Evolutionary conservation across 2,797 vertebrate species (phyloP).

Genomic region (Denticeps clupeoides): DNA sequence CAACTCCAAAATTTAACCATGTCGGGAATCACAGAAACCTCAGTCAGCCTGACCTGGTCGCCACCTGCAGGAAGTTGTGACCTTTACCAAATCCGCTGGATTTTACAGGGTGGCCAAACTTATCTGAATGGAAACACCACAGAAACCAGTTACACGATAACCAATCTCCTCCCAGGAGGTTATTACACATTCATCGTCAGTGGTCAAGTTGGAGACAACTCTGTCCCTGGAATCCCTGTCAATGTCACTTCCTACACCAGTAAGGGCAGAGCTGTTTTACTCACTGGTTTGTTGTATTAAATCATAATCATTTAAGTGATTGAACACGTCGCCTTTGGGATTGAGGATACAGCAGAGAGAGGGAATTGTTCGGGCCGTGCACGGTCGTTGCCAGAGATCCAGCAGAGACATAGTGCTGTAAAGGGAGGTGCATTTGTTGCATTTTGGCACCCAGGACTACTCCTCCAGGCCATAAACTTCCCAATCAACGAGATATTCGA

Average conservation of each 20-base stretch:
- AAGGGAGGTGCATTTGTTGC: no score
- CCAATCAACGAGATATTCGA: no score
- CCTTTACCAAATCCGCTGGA: slow-evolving; percentile 13
- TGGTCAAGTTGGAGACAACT: slow-evolving; percentile 19
- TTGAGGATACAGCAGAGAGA: no score
- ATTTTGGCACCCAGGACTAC: no score
- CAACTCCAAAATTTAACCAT: slow-evolving; percentile 1
- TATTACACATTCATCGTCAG: slow-evolving; percentile 26
- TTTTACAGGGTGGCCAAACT: rapidly evolving
- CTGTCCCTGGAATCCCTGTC: background rate
- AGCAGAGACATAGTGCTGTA: no score
- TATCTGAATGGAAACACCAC: rapidly evolving
- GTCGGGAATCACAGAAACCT: rapidly evolving
- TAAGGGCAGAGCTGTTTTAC: slow-evolving; percentile 5
- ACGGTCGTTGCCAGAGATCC: no score
- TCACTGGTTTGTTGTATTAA: no score
- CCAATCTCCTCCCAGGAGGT: slow-evolving; percentile 9
- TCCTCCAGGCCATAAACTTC: no score
- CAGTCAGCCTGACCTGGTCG: slow-evolving; percentile 24
- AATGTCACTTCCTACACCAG: slow-evolving; percentile 6
- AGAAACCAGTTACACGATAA: rapidly evolving
- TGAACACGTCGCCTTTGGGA: no score
- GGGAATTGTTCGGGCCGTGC: no score
- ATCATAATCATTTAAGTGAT: no score
- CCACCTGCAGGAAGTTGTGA: slow-evolving; percentile 16